Conservation (phyloP, 2,888 invertebrate genomes). For the Phymatocera aterrima region DNA sequence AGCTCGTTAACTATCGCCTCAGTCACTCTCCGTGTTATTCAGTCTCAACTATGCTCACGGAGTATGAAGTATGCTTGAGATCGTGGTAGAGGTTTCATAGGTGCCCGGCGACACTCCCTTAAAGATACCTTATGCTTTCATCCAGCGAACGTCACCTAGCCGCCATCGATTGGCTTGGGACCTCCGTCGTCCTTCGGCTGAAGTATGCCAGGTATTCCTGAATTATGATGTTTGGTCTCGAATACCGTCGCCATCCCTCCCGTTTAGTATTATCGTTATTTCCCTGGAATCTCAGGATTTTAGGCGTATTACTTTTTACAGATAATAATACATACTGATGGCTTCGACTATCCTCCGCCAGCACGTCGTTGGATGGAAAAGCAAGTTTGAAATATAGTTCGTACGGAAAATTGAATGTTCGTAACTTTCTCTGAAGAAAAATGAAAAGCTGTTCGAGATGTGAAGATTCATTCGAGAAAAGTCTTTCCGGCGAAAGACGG, state of each 20-base stretch:
- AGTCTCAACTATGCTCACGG: slow-evolving; percentile 7
- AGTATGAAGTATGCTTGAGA: slow-evolving; percentile 33
- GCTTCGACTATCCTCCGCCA: no score
- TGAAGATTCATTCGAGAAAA: no score
- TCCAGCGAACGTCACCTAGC: slow-evolving; percentile 16
- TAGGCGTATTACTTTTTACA: slow-evolving; percentile 8
- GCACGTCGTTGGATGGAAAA: neutral
- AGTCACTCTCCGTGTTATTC: neutral
- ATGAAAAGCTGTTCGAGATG: no score
- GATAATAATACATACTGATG: neutral
- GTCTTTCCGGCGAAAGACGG: no score
- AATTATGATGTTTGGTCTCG: slow-evolving; percentile 43
- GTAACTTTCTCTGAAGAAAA: no score
- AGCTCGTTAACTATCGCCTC: neutral
- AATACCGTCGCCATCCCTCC: slow-evolving; percentile 30
- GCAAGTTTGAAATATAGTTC: neutral
- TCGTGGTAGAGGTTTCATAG: slow-evolving; percentile 12
- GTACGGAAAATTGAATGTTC: no score
- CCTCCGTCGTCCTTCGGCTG: slow-evolving; percentile 6
- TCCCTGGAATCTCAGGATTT: slow-evolving; percentile 28
- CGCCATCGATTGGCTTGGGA: slow-evolving; percentile 39
- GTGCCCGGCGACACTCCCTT: neutral
- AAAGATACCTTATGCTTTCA: neutral
- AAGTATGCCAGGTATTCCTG: slow-evolving; percentile 41
- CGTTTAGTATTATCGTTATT: slow-evolving; percentile 9